A percentile compares a stretch with the other conserved stretches of the same genome.
Evolutionary conservation across 2,888 invertebrate genomes (phyloP).

Genomic region (Heliconius cydno): DNA sequence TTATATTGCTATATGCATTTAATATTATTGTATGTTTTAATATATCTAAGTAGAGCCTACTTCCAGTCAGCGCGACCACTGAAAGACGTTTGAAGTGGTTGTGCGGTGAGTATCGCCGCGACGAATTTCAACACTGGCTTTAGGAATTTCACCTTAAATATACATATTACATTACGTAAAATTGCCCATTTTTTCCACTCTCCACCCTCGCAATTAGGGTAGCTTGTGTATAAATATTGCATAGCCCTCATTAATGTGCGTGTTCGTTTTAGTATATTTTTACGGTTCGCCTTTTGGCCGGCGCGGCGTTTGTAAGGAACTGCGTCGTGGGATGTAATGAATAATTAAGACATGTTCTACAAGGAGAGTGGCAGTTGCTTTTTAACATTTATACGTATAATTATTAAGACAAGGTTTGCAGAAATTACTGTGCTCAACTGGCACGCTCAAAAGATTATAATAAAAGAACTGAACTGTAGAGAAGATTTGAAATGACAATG

Average conservation of each 20-base stretch:
- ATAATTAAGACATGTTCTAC: conserved; percentile 78
- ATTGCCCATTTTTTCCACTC: conserved; percentile 84
- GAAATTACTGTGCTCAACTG: too few relatives aligned
- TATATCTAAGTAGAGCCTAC: conserved; percentile 60
- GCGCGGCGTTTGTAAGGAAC: conserved; percentile 69
- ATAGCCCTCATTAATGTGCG: conserved; percentile 82
- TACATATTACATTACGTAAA: conserved; percentile 84
- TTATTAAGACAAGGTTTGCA: neutral
- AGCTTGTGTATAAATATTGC: conserved; percentile 83
- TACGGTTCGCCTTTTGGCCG: conserved; percentile 71
- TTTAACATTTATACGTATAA: conserved; percentile 39
- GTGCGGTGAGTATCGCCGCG: conserved; percentile 77
- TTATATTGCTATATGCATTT: too few relatives aligned
- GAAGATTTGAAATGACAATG: neutral
- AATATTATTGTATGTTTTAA: neutral
- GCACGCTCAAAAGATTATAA: too few relatives aligned
- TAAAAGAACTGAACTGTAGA: too few relatives aligned
- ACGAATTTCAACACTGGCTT: conserved; percentile 74
- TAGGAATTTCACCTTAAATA: conserved; percentile 80
- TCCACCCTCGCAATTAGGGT: conserved; percentile 84
- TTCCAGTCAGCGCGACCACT: conserved; percentile 56
- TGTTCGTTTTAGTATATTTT: conserved; percentile 81
- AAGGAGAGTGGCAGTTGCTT: conserved; percentile 63
- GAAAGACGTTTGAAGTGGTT: conserved; percentile 80
- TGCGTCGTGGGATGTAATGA: conserved; percentile 73